A percentile compares a stretch with the other conserved stretches of the same genome.
These are phyloP conservation scores for Agrotis puta DNA, from an alignment of 2,888 invertebrate species.

Conservation along the genomic window DNA sequence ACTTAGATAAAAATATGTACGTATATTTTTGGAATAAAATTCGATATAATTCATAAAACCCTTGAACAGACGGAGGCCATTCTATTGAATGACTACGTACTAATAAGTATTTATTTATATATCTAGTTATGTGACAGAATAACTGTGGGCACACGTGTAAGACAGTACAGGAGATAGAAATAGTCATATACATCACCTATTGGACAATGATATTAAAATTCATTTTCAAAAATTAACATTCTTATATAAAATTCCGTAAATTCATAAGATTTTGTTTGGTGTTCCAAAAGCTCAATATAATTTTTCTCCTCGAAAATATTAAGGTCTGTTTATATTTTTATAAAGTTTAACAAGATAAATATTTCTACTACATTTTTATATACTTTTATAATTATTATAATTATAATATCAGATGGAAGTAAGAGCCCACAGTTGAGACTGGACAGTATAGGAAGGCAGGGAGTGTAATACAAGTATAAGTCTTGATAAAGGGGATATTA, in stretches of 20 bases:
- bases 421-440: slow-evolving; percentile 80
- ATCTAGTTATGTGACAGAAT: slow-evolving; percentile 65
- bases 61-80: slow-evolving; percentile 74
- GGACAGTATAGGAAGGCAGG: slow-evolving; percentile 75
- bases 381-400: too few relatives aligned
- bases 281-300: slow-evolving; percentile 82
- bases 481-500: slow-evolving; percentile 63
- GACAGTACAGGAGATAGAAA: slow-evolving; percentile 64
- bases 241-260: slow-evolving; percentile 74
- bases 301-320: slow-evolving; percentile 54
- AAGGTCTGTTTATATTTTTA: slow-evolving; percentile 47
- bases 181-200: slow-evolving; percentile 63
- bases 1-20: slow-evolving; percentile 87
- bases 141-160: slow-evolving; percentile 74
- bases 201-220: slow-evolving; percentile 59
- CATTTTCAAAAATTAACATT: slow-evolving; percentile 64
- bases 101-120: slow-evolving; percentile 63
- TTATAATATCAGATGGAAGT: slow-evolving; percentile 51
- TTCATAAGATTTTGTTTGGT: slow-evolving; percentile 88
- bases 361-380: slow-evolving; percentile 57
- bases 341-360: slow-evolving; percentile 63
- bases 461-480: slow-evolving; percentile 65
- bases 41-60: slow-evolving; percentile 83
- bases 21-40: slow-evolving; percentile 87
- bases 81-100: slow-evolving; percentile 72